Evolutionary conservation across 2,797 vertebrate species (phyloP), one percentile per base, ranked within the genome.

Genomic region (Pseudochromis fuscus): DNA sequence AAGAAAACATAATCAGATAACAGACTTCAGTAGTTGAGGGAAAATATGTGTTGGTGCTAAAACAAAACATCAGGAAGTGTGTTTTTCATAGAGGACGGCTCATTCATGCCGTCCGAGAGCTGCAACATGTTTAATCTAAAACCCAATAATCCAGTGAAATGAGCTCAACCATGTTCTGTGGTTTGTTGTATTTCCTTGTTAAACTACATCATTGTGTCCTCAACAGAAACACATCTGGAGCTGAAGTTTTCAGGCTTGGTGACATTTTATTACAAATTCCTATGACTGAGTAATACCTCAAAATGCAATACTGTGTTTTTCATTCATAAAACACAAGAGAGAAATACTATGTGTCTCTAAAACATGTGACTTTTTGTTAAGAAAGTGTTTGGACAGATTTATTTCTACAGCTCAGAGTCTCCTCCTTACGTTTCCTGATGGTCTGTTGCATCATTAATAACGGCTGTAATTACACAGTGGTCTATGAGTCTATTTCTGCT

Each of bases 1-100:
- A 72, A 75, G 79, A 71, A 87, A 89, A 85, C 71, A 84, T 79
- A 66, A 87, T 82, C 75, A 84, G 53, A 83, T 61, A 53, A 67
- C 35, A 83, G 58, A 73, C 55, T 67, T 68, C 74, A 51, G 56
- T 52, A 30, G 60, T 65, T 67, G 21, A 19, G 16, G 1, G 11
- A 9, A 42, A 25, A 21, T 42, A 46, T 66, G 53, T 72, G 46
- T 48, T 70, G 67, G 67, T 48, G 23, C 46, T 61, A 6, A 79
- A 72, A 70, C 44, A 63, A 64, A 48, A 8, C 64, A 75, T n/a
- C n/a, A n/a, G n/a, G n/a, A n/a, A n/a, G n/a, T n/a, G n/a, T n/a
- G n/a, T n/a, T n/a, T n/a, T n/a, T n/a, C n/a, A n/a, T n/a, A 65
- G 44, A 76, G 53, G 51, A 55, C 24, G 37, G 57, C 10, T n/a